Percentiles rank a stretch among this genome's conserved stretches.
These are phyloP conservation scores for Vidua macroura DNA, from an alignment of 2,113 vertebrate genomes.

Conservation along the genomic window DNA sequence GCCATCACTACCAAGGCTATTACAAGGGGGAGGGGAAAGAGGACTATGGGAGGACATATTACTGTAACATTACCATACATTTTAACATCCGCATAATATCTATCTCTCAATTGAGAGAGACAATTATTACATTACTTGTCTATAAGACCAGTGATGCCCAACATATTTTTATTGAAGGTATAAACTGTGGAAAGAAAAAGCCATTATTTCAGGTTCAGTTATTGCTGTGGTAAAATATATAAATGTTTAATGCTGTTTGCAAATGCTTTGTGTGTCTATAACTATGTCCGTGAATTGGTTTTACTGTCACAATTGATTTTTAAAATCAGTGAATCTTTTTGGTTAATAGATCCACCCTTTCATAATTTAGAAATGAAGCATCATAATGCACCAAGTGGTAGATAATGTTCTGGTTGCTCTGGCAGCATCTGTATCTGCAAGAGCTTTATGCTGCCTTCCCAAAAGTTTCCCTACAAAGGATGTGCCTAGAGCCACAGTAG, in stretches of 20 bases:
- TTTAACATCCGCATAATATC: background rate
- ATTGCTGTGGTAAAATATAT: background rate
- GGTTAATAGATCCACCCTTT: background rate
- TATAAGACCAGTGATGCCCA: conserved; percentile 69
- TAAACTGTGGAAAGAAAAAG: conserved; percentile 25
- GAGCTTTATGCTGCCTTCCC: background rate
- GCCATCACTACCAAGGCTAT: background rate
- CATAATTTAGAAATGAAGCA: background rate
- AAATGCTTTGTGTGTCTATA: background rate
- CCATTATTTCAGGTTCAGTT: conserved; percentile 65
- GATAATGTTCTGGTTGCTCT: background rate
- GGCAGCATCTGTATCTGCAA: background rate
- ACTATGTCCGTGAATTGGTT: background rate
- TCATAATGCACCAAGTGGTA: background rate
- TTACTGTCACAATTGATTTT: background rate
- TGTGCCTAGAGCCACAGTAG: background rate
- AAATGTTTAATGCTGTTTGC: background rate
- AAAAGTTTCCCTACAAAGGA: background rate
- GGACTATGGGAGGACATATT: background rate
- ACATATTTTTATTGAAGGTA: conserved; percentile 76
- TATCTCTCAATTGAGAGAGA: background rate
- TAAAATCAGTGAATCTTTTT: background rate
- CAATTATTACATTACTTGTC: background rate
- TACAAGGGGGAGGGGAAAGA: background rate
- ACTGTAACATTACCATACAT: background rate